phyloP scores from a whole-genome alignment of 1,140 invertebrate genomes.

The Homarus americanus region DNA sequence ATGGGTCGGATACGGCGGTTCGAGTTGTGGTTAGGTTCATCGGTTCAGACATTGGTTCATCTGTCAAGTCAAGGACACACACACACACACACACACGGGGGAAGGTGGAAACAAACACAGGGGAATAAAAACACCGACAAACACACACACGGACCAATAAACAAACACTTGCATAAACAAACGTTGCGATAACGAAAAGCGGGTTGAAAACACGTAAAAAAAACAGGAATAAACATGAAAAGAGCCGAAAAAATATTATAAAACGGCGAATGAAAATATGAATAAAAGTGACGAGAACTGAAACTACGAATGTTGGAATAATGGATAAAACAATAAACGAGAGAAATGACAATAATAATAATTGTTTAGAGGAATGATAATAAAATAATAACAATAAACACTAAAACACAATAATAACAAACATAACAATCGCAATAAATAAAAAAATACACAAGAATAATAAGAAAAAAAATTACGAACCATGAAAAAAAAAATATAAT shows the following conservation, averaged over 20 bases:
- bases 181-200: background rate
- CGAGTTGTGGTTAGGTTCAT: too few relatives aligned
- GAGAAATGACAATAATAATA: too few relatives aligned
- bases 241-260: background rate
- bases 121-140: background rate
- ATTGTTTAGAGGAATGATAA: too few relatives aligned
- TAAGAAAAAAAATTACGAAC: background rate
- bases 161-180: background rate
- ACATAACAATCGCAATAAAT: background rate
- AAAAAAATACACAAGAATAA: background rate
- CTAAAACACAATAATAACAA: too few relatives aligned
- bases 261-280: background rate
- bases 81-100: too few relatives aligned
- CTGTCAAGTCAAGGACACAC: too few relatives aligned
- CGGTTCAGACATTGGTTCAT: too few relatives aligned
- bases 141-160: background rate
- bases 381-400: background rate
- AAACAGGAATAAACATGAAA: background rate
- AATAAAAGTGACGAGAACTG: background rate
- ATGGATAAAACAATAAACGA: too few relatives aligned
- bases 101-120: too few relatives aligned
- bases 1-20: too few relatives aligned
- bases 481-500: background rate
- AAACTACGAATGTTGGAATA: too few relatives aligned
- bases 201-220: background rate